Evolutionary conservation across 2,113 vertebrate species (phyloP), one percentile per base, ranked within the genome.

Genomic region (Proteles cristata): DNA sequence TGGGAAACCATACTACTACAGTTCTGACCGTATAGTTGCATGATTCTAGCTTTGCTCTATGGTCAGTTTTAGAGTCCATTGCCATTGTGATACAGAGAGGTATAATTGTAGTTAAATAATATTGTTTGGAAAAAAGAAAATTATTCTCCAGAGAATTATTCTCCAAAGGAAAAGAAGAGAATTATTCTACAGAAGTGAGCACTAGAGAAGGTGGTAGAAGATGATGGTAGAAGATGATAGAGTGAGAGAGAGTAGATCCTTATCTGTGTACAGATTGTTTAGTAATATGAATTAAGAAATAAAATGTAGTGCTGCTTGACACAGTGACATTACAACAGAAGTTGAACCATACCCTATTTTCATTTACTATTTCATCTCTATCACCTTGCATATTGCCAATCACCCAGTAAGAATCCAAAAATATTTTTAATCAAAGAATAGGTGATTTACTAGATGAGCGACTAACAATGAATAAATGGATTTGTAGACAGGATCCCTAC

Each of bases 51-150:
- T 95, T 90, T 93, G 43, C 33, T 88, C 15, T 84, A 81, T 50
- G 35, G 53, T 91, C 23, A 77, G 28, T 95, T 94, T 93, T 88
- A 93, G 35, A 94, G 33, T 77, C 50, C 33, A 88, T 76, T 93
- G 50, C 26, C 33, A 81, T 81, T 39, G 19, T 95, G 69, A 53
- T 45, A 81, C 11, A 81, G 14, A 97, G 7, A 84, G 6, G 0
- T 81, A 84, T 69, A 92, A 84, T 68, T 87, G 65, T 28, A 92
- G 53, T 50, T 92, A 97, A 95, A 86, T 83, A 93, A 92, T 80
- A 88, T 45, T 71, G 11, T 74, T 55, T 90, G 94, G 39, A 39
- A 39, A 39, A 39, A 39, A 39, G 39, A 39, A 39, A 79, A 93
- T 65, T 93, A 50, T 65, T 83, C 14, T 80, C 65, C 1, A 82